Conservation (phyloP, 2,797 vertebrate species). For the Poecile montanus region DNA sequence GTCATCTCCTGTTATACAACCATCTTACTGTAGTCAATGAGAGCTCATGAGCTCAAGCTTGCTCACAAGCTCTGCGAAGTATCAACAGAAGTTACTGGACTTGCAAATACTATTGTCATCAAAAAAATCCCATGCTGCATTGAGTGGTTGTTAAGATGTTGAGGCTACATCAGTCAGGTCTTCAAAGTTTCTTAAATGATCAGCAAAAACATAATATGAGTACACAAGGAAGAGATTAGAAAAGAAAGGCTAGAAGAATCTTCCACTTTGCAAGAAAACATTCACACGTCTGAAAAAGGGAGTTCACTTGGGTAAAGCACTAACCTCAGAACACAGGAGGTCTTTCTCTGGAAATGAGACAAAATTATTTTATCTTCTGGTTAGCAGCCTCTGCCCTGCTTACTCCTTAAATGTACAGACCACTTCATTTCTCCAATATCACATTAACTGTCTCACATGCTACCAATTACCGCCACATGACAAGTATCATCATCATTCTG, state of each 20-base stretch:
- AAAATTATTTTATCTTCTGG: not conserved
- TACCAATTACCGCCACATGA: slow-evolving; percentile 22
- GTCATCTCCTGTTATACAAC: not conserved
- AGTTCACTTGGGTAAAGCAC: not conserved
- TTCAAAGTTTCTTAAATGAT: not conserved
- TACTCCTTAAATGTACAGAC: not conserved
- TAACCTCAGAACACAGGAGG: not conserved
- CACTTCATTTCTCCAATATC: not conserved
- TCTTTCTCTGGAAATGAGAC: not conserved
- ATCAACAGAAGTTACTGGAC: not conserved
- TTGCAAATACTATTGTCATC: not conserved
- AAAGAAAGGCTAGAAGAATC: not conserved
- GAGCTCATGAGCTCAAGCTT: not conserved
- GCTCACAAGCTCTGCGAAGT: not conserved
- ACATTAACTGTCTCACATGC: slow-evolving; percentile 22
- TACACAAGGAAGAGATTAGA: not conserved
- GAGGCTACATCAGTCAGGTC: not conserved
- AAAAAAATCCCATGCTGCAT: not conserved
- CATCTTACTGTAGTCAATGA: not conserved
- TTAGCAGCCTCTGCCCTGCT: not conserved
- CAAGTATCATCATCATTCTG: slow-evolving; percentile 25
- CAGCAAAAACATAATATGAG: not conserved
- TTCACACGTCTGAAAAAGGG: not conserved
- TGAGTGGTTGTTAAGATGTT: not conserved
- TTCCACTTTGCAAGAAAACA: not conserved